These are phyloP conservation scores for Micoletzkya japonica DNA, from an alignment of 2,888 invertebrate species.

Conservation along the genomic window DNA sequence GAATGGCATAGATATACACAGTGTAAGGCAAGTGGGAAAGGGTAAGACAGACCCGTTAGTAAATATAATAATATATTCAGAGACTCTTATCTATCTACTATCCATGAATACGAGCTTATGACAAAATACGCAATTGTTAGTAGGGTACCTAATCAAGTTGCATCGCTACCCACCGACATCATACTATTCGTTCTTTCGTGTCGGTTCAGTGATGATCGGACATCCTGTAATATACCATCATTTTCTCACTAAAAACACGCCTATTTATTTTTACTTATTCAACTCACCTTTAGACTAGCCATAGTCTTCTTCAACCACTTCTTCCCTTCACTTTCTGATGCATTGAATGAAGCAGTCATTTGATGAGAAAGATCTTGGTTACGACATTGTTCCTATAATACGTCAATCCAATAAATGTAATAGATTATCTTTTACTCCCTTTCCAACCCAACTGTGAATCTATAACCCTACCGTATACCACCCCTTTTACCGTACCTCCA, in stretches of 20 bases:
- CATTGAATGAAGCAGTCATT: slow-evolving; percentile 33
- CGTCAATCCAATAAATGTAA: background rate
- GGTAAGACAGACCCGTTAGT: no score
- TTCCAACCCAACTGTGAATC: slow-evolving; percentile 82
- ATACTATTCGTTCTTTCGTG: slow-evolving; percentile 48
- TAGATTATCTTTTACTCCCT: no score
- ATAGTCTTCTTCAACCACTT: slow-evolving; percentile 91
- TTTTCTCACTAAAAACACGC: background rate
- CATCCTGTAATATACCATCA: slow-evolving; percentile 38
- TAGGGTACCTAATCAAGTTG: no score
- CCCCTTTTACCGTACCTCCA: slow-evolving; percentile 71
- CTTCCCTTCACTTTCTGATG: slow-evolving; percentile 27
- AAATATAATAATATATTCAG: no score
- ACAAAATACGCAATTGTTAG: no score
- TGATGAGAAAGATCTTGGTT: slow-evolving; percentile 76
- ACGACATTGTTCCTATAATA: slow-evolving; percentile 49
- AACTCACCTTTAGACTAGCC: slow-evolving; percentile 68
- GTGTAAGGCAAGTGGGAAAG: no score
- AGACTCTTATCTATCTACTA: no score
- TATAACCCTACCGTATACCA: slow-evolving; percentile 66
- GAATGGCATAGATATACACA: no score
- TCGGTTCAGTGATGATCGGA: slow-evolving; percentile 54
- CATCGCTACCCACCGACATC: slow-evolving; percentile 34
- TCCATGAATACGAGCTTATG: no score
- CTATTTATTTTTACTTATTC: slow-evolving; percentile 37